A percentile compares a stretch with the other conserved stretches of the same genome.
phyloP scores from a whole-genome alignment of 2,888 invertebrate genomes.

The Osmoderma eremita region DNA sequence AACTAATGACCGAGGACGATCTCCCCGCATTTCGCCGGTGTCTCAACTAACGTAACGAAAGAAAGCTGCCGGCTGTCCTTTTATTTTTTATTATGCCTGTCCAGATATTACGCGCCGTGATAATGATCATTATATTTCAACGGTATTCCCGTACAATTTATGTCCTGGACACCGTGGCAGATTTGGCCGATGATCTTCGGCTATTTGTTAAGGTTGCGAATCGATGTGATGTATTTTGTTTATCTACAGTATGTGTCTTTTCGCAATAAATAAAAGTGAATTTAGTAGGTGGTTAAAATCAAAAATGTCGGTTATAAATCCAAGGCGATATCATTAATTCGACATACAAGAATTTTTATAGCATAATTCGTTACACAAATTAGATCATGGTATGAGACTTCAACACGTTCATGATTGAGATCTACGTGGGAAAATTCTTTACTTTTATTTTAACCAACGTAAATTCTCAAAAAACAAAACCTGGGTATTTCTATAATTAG shows the following conservation, averaged over 20 bases:
- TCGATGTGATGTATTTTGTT: conserved; percentile 6
- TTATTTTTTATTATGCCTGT: conserved; percentile 14
- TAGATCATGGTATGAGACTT: too few species aligned
- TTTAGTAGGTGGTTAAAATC: neutral
- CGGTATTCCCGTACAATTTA: conserved; percentile 4
- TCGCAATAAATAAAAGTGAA: neutral
- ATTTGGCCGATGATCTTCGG: neutral
- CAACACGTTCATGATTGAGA: too few species aligned
- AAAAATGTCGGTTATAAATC: too few species aligned
- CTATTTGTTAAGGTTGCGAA: conserved; percentile 8
- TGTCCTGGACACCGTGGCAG: neutral
- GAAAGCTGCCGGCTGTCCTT: neutral
- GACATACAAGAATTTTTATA: too few species aligned
- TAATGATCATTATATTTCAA: conserved; percentile 27
- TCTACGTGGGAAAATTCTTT: too few species aligned
- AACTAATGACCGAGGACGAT: conserved; percentile 32
- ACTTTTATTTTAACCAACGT: too few species aligned
- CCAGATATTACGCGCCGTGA: conserved; percentile 21
- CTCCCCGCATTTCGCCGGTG: neutral
- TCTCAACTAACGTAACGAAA: neutral
- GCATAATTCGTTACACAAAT: too few species aligned
- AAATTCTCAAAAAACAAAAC: too few species aligned
- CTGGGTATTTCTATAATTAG: too few species aligned
- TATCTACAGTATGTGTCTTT: neutral
- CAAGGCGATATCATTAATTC: too few species aligned